Conservation (phyloP, 2,888 invertebrate species). For the Meloe dianella region DNA sequence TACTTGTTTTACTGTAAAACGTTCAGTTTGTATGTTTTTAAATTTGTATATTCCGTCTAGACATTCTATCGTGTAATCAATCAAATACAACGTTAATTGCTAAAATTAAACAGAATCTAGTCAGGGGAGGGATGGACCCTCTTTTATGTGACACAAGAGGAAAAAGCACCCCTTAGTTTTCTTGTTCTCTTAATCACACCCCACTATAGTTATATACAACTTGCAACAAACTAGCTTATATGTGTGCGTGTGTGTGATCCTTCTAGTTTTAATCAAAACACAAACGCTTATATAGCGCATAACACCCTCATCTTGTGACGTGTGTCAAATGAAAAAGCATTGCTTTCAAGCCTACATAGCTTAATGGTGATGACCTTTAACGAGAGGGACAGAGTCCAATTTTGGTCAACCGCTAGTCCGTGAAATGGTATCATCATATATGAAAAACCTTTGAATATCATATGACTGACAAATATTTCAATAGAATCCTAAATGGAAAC, state of each 20-base stretch:
- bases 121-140: conserved; percentile 1
- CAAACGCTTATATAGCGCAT: conserved; percentile 36
- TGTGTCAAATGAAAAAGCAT: conserved; percentile 47
- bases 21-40: not conserved
- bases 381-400: conserved; percentile 33
- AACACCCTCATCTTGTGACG: conserved; percentile 43
- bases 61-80: not conserved
- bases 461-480: conserved; percentile 24
- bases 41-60: not conserved
- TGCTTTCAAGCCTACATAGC: conserved; percentile 39
- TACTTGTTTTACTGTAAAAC: not conserved
- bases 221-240: conserved; percentile 36
- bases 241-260: conserved; percentile 31
- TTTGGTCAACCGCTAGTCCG: conserved; percentile 46
- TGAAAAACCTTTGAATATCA: conserved; percentile 9
- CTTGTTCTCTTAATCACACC: not conserved
- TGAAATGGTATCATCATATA: conserved; percentile 44
- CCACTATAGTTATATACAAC: conserved; percentile 1
- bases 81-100: conserved; percentile 10
- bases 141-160: not conserved
- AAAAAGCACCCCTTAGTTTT: conserved; percentile 1
- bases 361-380: conserved; percentile 48
- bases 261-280: conserved; percentile 50
- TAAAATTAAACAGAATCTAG: conserved; percentile 11
- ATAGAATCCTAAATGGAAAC: conserved; percentile 21